A percentile compares a stretch with the other conserved stretches of the same genome.
Conservation (phyloP, 1,140 invertebrate species). For the Papilio polytes region DNA sequence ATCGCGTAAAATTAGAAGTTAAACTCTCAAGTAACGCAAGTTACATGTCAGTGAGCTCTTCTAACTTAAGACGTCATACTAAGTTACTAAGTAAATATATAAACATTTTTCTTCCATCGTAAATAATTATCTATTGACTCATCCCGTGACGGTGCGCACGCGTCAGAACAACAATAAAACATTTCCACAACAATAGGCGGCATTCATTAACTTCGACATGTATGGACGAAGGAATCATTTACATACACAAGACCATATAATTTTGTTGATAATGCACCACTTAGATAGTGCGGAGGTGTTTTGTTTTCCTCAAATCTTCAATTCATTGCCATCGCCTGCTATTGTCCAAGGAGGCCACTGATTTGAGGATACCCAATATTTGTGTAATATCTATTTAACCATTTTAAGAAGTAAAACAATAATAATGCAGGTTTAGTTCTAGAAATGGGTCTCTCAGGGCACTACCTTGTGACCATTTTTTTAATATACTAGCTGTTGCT, state of each 20-base stretch:
- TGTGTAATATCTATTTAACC: too few relatives aligned
- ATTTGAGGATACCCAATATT: too few relatives aligned
- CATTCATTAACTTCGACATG: conserved; percentile 10
- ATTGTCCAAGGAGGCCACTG: too few relatives aligned
- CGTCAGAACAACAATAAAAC: conserved; percentile 29
- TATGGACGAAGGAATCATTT: conserved; percentile 28
- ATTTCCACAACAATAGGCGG: conserved; percentile 23
- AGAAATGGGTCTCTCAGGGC: too few relatives aligned
- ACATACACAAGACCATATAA: background rate
- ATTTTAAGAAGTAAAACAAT: too few relatives aligned
- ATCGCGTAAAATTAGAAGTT: too few relatives aligned
- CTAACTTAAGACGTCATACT: background rate
- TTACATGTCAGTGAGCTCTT: too few relatives aligned
- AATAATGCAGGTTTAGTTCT: too few relatives aligned
- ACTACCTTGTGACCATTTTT: too few relatives aligned
- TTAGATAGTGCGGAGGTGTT: background rate
- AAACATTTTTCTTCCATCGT: background rate
- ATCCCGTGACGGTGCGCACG: background rate
- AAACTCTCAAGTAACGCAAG: too few relatives aligned
- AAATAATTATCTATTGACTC: conserved; percentile 27
- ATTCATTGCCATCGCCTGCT: background rate
- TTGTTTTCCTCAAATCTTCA: conserved; percentile 3
- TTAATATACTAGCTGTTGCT: too few relatives aligned
- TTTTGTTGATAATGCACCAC: conserved; percentile 14
- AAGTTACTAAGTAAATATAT: background rate